A percentile compares a stretch with the other conserved stretches of the same genome.
These are phyloP conservation scores for Amazona vittata DNA, from an alignment of 2,113 vertebrate genomes.

Conservation along the genomic window DNA sequence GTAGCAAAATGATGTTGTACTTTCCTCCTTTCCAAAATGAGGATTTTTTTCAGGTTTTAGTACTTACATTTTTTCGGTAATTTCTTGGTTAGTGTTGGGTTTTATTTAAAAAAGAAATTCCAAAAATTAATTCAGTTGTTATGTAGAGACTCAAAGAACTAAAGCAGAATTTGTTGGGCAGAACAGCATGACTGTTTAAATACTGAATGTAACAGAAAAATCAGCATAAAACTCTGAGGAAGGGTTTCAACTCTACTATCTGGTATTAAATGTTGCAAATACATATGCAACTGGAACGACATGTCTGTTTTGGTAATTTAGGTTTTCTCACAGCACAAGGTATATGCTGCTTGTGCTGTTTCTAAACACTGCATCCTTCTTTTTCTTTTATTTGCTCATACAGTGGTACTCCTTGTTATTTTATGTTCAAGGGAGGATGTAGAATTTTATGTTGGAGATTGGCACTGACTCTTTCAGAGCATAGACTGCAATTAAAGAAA, in stretches of 20 bases:
- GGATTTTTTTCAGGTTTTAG: neutral
- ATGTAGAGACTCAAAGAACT: neutral
- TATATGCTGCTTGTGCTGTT: neutral
- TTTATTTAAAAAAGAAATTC: neutral
- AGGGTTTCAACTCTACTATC: neutral
- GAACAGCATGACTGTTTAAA: neutral
- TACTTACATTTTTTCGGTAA: neutral
- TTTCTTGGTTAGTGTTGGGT: neutral
- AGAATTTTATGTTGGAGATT: neutral
- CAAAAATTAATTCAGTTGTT: neutral
- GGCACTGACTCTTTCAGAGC: neutral
- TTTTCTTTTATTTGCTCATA: neutral
- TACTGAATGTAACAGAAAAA: neutral
- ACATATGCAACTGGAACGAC: neutral
- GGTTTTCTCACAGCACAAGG: neutral
- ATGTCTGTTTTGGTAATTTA: neutral
- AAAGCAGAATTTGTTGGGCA: neutral
- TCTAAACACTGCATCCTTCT: neutral
- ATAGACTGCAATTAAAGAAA: neutral
- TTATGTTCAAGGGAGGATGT: neutral
- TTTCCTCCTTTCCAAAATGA: neutral
- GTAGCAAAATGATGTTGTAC: neutral
- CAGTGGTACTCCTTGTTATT: neutral
- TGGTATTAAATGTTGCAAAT: neutral
- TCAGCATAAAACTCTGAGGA: neutral